A percentile compares a stretch with the other conserved stretches of the same genome.
phyloP scores from a whole-genome alignment of 2,797 vertebrate genomes.

The Lepus townsendii region DNA sequence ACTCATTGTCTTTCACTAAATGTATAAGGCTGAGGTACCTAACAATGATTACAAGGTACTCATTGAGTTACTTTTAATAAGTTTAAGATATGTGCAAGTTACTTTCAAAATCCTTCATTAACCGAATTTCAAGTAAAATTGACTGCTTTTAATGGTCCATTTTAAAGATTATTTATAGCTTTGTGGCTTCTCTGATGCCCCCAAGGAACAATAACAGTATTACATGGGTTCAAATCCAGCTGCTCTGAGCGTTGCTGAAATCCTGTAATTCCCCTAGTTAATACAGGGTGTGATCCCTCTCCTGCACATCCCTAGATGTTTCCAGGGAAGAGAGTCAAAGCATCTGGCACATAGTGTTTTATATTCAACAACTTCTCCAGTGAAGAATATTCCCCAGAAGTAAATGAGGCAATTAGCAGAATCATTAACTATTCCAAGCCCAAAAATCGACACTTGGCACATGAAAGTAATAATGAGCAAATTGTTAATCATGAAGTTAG shows the following conservation, averaged over 20 bases:
- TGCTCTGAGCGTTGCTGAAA: neutral
- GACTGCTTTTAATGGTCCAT: neutral
- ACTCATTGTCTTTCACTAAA: neutral
- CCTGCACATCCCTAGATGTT: slow-evolving; percentile 6
- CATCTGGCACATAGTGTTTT: slow-evolving; percentile 51
- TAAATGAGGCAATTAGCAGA: slow-evolving; percentile 72
- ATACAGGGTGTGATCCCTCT: neutral
- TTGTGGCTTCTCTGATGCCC: neutral
- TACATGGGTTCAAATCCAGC: neutral
- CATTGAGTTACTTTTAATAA: neutral
- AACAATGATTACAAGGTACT: neutral
- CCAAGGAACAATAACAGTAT: neutral
- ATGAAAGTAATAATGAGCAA: slow-evolving; percentile 50
- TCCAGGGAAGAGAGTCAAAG: slow-evolving; percentile 35
- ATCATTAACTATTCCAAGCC: slow-evolving; percentile 76
- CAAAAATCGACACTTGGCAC: slow-evolving; percentile 27
- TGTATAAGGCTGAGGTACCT: neutral
- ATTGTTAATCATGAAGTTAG: neutral
- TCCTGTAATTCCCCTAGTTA: neutral
- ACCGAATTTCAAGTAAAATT: slow-evolving; percentile 7
- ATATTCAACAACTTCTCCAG: slow-evolving; percentile 63
- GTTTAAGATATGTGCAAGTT: neutral
- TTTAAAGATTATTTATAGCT: slow-evolving; percentile 13
- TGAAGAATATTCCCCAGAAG: slow-evolving; percentile 54
- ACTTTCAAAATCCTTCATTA: slow-evolving; percentile 24